These are phyloP conservation scores for Plagodis pulveraria DNA, from an alignment of 2,888 invertebrate genomes.

Conservation along the genomic window DNA sequence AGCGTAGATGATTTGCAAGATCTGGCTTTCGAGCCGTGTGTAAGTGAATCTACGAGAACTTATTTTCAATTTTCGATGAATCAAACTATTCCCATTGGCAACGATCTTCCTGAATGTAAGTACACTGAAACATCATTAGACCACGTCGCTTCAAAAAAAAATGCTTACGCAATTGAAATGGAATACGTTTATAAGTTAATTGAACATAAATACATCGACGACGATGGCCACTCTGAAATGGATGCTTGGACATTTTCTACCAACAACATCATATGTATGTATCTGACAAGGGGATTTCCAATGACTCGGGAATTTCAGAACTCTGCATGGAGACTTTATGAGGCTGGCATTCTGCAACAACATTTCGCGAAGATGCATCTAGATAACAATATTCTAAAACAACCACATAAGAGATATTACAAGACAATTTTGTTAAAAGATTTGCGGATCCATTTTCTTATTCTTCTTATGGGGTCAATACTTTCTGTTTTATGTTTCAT, in stretches of 20 bases:
- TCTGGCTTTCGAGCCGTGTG: constrained; percentile 55
- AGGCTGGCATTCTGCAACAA: constrained; percentile 54
- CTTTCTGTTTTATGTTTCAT: constrained; percentile 52
- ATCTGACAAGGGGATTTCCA: constrained; percentile 55
- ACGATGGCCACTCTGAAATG: constrained; percentile 47
- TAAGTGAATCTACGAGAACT: constrained; percentile 46
- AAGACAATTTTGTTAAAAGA: constrained; percentile 44
- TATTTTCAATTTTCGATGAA: constrained; percentile 55
- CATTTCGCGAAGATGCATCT: constrained; percentile 44
- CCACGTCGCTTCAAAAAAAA: constrained; percentile 45
- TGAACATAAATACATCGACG: constrained; percentile 47
- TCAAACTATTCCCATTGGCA: constrained; percentile 47
- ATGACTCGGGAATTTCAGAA: constrained; percentile 48
- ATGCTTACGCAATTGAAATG: constrained; percentile 52
- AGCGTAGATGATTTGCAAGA: constrained; percentile 41
- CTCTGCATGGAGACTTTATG: constrained; percentile 49
- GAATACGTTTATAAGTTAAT: constrained; percentile 50
- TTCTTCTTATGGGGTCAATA: constrained; percentile 48
- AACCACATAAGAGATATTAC: constrained; percentile 30
- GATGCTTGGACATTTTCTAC: constrained; percentile 49
- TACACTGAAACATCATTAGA: constrained; percentile 44
- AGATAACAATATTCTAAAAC: constrained; percentile 22
- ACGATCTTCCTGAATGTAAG: constrained; percentile 44
- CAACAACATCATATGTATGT: constrained; percentile 47
- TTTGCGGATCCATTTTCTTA: constrained; percentile 51